These are phyloP conservation scores for Meles meles DNA, from an alignment of 2,113 vertebrate genomes.

Conservation along the genomic window DNA sequence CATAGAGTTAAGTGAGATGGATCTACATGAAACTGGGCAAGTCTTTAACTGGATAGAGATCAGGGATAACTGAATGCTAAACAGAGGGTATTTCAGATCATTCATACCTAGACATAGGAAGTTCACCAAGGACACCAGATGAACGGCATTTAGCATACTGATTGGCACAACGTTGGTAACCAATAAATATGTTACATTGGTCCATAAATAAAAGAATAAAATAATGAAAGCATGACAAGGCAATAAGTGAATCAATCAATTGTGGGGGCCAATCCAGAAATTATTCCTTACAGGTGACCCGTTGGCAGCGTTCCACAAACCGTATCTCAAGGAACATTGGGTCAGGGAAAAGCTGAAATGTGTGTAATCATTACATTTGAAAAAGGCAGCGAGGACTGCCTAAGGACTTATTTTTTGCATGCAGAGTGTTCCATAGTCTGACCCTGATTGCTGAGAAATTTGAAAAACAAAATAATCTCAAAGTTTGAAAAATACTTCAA, in stretches of 20 bases:
- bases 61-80: not conserved
- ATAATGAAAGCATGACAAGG: not conserved
- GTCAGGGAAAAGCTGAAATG: not conserved
- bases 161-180: not conserved
- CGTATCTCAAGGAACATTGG: not conserved
- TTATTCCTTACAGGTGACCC: not conserved
- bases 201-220: not conserved
- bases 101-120: not conserved
- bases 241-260: not conserved
- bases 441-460: not conserved
- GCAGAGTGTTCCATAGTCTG: not conserved
- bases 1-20: not conserved
- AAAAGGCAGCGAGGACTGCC: not conserved
- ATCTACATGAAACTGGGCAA: not conserved
- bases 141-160: not conserved
- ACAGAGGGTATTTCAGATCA: not conserved
- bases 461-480: not conserved
- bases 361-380: not conserved
- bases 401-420: not conserved
- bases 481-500: slow-evolving; percentile 13
- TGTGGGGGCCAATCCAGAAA: not conserved
- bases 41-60: not conserved
- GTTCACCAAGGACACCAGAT: not conserved
- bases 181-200: not conserved
- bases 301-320: not conserved